Evolutionary conservation across 2,888 invertebrate species (phyloP), one percentile per base, ranked within the genome.

Genomic region (Stenichneumon culpator): DNA sequence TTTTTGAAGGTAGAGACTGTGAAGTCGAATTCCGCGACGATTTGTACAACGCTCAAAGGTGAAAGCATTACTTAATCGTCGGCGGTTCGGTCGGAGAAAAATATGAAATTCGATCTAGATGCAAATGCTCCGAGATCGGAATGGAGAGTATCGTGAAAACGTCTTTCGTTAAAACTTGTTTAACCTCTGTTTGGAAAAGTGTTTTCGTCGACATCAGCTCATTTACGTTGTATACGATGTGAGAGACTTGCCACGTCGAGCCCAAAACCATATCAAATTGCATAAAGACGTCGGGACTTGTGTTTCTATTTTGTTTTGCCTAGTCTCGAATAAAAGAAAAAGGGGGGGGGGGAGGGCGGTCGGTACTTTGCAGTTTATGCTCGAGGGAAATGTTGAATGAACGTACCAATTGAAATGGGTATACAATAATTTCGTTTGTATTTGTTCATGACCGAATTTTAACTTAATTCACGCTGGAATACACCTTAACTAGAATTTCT

Each of bases 51-150:
- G 50, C 78, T 87, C 78, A 86, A 54, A 74, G 74, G 28, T 78
- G 83, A 87, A 87, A 86, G 82, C 82, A 78, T 57, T 65, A 82
- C 47, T 60, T 54, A n/a, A 9, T 6, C 28, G 72, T 74, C 25
- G 73, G 60, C 9, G 67, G 47, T 65, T 44, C 54, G 86, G 74
- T 83, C 75, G 79, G 57, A 63, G 72, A 54, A 84, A 89, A 89
- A 89, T 87, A 89, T 87, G 87, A 80, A 88, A 91, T 90, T 90
- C 89, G 87, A 91, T 92, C 89, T 91, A 92, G 91, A 92, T 92
- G 92, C 90, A 90, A 92, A 92, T 92, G 67, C 36, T 80, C 11
- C 16, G 22, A 52, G 57, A 75, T 16, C 25, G 60, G 57, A 22
- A 19, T 57, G 47, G 25, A 1, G 50, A 19, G 47, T 16, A 70